phyloP scores from a whole-genome alignment of 2,113 vertebrate genomes.

The Nanorana parkeri region DNA sequence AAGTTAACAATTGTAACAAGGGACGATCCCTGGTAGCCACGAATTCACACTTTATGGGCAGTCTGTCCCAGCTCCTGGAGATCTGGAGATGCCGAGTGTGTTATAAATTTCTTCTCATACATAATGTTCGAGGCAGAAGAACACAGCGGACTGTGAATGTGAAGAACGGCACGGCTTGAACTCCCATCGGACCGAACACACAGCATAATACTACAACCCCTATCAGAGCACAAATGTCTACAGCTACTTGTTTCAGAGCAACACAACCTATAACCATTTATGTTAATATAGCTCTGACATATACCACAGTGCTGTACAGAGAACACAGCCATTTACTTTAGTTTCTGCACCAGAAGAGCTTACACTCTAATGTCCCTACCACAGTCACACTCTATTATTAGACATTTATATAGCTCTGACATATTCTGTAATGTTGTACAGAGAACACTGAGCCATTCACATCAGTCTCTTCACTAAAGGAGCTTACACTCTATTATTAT shows the following conservation, averaged over 20 bases:
- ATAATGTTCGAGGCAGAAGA: neutral
- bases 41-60: neutral
- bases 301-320: no score
- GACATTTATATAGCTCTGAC: neutral
- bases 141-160: neutral
- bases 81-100: neutral
- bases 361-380: no score
- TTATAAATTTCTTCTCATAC: neutral
- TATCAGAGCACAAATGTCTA: no score
- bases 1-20: constrained; percentile 9
- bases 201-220: no score
- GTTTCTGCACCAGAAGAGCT: no score
- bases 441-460: neutral
- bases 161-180: neutral
- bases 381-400: neutral
- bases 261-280: neutral
- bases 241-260: no score
- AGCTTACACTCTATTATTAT: no score
- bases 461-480: no score
- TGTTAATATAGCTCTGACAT: no score
- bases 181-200: no score
- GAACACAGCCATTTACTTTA: no score
- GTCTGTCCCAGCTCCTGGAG: neutral
- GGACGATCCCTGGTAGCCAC: neutral
- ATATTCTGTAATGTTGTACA: neutral